Percentiles rank a stretch among this genome's conserved stretches.
These are phyloP conservation scores for Falco punctatus DNA, from an alignment of 2,113 vertebrate species.

Conservation along the genomic window DNA sequence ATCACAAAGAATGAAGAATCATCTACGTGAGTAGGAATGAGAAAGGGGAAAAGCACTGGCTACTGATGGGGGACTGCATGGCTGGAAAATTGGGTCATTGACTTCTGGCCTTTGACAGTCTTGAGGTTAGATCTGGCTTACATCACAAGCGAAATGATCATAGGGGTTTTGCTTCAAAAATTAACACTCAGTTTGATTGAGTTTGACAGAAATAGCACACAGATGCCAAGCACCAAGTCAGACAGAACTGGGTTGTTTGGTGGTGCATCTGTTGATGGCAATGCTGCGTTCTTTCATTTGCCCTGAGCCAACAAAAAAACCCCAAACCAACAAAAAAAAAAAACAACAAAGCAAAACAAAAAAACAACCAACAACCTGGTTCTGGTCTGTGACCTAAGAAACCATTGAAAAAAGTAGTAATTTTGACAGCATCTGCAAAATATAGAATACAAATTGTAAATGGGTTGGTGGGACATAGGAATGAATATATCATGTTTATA, in stretches of 20 bases:
- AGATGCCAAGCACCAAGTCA: constrained; percentile 81
- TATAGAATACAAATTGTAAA: neutral
- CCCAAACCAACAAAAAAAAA: neutral
- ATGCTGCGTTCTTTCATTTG: constrained; percentile 49
- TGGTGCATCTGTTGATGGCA: constrained; percentile 77
- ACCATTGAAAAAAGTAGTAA: neutral
- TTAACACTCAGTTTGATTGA: constrained; percentile 81
- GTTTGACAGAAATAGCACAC: constrained; percentile 83
- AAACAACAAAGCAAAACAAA: neutral
- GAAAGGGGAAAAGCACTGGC: neutral
- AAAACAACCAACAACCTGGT: neutral
- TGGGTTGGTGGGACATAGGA: neutral
- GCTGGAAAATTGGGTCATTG: constrained; percentile 82
- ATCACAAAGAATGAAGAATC: neutral
- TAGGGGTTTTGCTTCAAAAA: constrained; percentile 82
- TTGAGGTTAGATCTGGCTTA: constrained; percentile 82
- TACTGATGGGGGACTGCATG: constrained; percentile 44
- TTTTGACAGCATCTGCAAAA: neutral
- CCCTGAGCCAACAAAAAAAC: constrained; percentile 38
- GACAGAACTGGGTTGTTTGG: constrained; percentile 77
- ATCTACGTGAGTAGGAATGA: neutral
- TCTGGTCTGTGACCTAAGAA: constrained; percentile 55
- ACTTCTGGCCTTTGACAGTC: constrained; percentile 80
- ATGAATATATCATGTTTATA: neutral
- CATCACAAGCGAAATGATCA: constrained; percentile 83